Base-by-base conservation (phyloP, 2,888 invertebrate genomes). In the Papilio protenor region DNA sequence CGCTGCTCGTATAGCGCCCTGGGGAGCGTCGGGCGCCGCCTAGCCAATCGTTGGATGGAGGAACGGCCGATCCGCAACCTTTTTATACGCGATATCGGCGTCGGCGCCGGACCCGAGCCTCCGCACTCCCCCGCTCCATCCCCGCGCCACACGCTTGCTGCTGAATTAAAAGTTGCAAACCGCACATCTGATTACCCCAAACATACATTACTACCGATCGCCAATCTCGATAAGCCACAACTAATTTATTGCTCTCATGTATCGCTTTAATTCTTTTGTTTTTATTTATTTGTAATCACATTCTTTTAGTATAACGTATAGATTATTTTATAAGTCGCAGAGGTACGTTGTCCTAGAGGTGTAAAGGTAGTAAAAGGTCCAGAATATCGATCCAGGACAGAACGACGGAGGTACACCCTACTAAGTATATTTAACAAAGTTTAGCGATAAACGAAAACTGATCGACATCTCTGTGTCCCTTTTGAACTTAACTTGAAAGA, bases 1-100 rank as follows among this genome's bases (percentile, higher is more conserved):
- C 94, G 95, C 94, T 95, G 94, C 94, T 94, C 95, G 95, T 95
- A 96, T 96, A 95, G 95, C 95, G 90, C 95, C 95, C 95, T 89
- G 87, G 94, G 93, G 96, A 95, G 89, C 91, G 91, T 91, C 94
- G 94, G 94, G 95, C 94, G 95, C 95, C 95, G 95, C 95, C 96
- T 95, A 95, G 95, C 95, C 95, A 95, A 96, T 96, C 95, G 94
- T 88, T 89, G 94, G 93, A 92, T 93, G 93, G 92, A 92, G 90
- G 83, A 93, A 89, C 94, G 92, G 94, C 91, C 94, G 92, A 94
- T 94, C 93, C 94, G 91, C 94, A 94, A 94, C 94, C 92, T 94
- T 94, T 95, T 95, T 95, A 94, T 94, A 91, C 89, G 90, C 91
- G 92, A 91, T 93, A 94, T 94, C 92, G 92, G 91, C 89, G 89